Percentiles rank a stretch among this genome's conserved stretches.
Evolutionary conservation across 2,888 invertebrate species (phyloP).

Genomic region (Onchidella celtica): DNA sequence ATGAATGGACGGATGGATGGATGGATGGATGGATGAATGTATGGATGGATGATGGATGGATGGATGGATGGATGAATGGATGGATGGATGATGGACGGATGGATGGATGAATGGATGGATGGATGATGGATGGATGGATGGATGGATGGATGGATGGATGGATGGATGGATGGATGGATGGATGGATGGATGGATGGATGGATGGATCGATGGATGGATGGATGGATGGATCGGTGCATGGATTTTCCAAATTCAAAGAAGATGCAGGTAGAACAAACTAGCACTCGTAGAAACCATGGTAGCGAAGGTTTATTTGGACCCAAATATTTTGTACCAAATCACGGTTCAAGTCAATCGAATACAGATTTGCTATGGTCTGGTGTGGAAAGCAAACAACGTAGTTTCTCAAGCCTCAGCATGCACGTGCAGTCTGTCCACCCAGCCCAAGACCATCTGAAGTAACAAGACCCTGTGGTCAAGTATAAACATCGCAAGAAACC

Average conservation of each 20-base stretch:
- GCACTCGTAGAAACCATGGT: too few relatives aligned
- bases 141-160: background rate
- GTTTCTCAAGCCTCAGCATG: background rate
- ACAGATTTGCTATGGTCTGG: too few relatives aligned
- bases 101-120: background rate
- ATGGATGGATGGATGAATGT: background rate
- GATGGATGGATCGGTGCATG: too few relatives aligned
- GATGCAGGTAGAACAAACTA: too few relatives aligned
- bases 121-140: background rate
- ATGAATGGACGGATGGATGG: background rate
- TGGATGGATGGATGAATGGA: background rate
- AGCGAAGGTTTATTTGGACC: too few relatives aligned
- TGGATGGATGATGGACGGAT: background rate
- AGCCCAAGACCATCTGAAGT: background rate
- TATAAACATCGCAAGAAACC: background rate
- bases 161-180: background rate
- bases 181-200: too few relatives aligned
- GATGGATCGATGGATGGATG: too few relatives aligned
- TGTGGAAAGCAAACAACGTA: too few relatives aligned
- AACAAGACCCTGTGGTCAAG: background rate
- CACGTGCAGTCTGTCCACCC: background rate
- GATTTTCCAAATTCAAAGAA: too few relatives aligned
- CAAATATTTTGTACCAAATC: too few relatives aligned
- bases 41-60: background rate
- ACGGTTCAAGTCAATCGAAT: too few relatives aligned